These are phyloP conservation scores for Eledona agricola DNA, from an alignment of 2,888 invertebrate genomes.

Conservation along the genomic window DNA sequence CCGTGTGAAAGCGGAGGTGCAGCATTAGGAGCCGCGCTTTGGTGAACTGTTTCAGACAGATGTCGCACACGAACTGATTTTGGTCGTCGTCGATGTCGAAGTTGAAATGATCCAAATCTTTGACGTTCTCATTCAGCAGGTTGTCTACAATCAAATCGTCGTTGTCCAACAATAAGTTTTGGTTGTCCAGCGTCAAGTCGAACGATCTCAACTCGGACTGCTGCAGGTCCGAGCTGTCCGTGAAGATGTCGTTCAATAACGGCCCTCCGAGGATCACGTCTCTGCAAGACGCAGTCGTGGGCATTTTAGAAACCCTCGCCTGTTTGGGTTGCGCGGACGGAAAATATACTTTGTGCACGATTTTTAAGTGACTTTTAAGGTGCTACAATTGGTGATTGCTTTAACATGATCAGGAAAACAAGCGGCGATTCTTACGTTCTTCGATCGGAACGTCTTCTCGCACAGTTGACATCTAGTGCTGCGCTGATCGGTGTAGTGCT, in stretches of 20 bases:
- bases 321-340: constrained; percentile 9
- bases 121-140: constrained; percentile 50
- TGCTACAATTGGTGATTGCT: constrained; percentile 33
- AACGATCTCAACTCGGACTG: constrained; percentile 47
- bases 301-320: constrained; percentile 3
- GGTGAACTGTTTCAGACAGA: constrained; percentile 51
- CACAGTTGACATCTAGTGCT: constrained; percentile 53
- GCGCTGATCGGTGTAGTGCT: constrained; percentile 57
- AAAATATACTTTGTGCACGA: constrained; percentile 41
- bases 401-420: background rate
- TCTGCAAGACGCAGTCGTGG: constrained; percentile 31
- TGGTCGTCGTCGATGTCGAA: constrained; percentile 49
- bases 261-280: constrained; percentile 53
- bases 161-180: constrained; percentile 47
- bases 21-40: constrained; percentile 47
- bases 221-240: constrained; percentile 54
- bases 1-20: constrained; percentile 66
- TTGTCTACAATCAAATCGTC: constrained; percentile 54
- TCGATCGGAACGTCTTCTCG: constrained; percentile 48
- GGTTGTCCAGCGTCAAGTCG: constrained; percentile 48
- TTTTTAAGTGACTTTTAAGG: constrained; percentile 47
- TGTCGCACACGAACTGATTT: constrained; percentile 54
- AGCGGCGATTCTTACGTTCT: constrained; percentile 42
- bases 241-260: constrained; percentile 51
- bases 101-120: constrained; percentile 54